phyloP scores from a whole-genome alignment of 1,140 invertebrate genomes.

The Phortica variegata region DNA sequence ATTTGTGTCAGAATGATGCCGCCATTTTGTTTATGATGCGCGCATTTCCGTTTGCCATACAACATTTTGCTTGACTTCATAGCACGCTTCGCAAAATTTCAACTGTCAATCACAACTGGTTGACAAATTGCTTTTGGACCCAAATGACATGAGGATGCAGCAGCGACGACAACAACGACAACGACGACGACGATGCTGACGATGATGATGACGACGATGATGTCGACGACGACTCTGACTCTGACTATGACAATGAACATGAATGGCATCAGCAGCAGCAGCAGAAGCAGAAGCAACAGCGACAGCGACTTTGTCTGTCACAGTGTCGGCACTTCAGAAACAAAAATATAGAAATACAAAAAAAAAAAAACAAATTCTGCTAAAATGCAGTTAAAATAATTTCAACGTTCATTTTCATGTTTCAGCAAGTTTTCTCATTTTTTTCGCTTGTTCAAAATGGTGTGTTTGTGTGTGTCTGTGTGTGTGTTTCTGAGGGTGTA shows the following conservation, averaged over 20 bases:
- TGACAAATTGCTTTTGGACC: constrained; percentile 53
- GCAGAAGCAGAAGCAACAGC: too few relatives aligned
- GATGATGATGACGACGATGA: too few relatives aligned
- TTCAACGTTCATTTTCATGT: background rate
- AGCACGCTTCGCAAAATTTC: constrained; percentile 28
- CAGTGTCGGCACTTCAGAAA: background rate
- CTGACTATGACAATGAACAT: too few relatives aligned
- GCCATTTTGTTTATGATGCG: constrained; percentile 40
- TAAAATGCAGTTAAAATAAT: constrained; percentile 18
- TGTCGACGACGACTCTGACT: too few relatives aligned
- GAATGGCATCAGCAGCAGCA: too few relatives aligned
- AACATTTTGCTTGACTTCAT: constrained; percentile 9
- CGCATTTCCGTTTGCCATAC: constrained; percentile 19
- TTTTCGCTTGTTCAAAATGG: too few relatives aligned
- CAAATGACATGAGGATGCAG: constrained; percentile 41
- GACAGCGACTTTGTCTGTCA: too few relatives aligned
- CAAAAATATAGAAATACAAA: constrained; percentile 1
- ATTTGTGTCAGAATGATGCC: constrained; percentile 8
- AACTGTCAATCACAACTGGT: constrained; percentile 50
- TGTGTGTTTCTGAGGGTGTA: too few relatives aligned
- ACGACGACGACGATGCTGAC: too few relatives aligned
- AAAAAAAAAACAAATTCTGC: too few relatives aligned
- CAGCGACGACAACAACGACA: background rate
- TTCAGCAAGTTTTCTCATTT: too few relatives aligned
- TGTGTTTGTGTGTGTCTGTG: too few relatives aligned